These are phyloP conservation scores for Carassius carassius DNA, from an alignment of 2,113 vertebrate genomes.

Conservation along the genomic window DNA sequence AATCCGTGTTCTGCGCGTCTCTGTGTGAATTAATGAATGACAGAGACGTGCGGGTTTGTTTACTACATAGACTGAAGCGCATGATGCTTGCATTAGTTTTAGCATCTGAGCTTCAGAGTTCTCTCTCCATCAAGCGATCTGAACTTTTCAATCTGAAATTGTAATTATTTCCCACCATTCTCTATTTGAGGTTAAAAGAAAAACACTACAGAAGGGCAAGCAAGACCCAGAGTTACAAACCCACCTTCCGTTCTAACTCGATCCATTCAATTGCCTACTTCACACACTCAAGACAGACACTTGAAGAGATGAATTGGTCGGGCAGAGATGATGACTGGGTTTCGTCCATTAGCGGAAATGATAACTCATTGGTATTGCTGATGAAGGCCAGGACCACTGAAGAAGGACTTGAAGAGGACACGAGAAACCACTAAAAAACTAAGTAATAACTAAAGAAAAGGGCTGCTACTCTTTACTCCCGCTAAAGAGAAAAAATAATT, in stretches of 20 bases:
- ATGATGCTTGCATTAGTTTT: no score
- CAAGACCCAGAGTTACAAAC: neutral
- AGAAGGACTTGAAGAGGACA: neutral
- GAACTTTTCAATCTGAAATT: no score
- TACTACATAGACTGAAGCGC: no score
- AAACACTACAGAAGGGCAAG: neutral
- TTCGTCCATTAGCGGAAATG: neutral
- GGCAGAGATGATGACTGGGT: neutral
- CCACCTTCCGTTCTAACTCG: neutral
- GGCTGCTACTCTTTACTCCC: no score
- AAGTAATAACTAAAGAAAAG: no score
- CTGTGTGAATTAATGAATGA: no score
- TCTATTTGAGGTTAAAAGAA: neutral
- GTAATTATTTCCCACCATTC: neutral
- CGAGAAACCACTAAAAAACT: no score
- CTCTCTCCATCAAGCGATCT: no score
- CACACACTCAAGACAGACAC: conserved; percentile 12
- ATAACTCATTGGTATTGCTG: neutral
- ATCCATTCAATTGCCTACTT: neutral
- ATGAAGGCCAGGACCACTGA: neutral
- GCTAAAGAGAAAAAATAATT: no score
- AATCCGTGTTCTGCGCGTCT: no score
- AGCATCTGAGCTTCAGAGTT: no score
- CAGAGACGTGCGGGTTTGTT: no score
- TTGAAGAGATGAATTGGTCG: neutral